A percentile compares a stretch with the other conserved stretches of the same genome.
Conservation (phyloP, 2,888 invertebrate genomes). For the Trachelus tabidus region DNA sequence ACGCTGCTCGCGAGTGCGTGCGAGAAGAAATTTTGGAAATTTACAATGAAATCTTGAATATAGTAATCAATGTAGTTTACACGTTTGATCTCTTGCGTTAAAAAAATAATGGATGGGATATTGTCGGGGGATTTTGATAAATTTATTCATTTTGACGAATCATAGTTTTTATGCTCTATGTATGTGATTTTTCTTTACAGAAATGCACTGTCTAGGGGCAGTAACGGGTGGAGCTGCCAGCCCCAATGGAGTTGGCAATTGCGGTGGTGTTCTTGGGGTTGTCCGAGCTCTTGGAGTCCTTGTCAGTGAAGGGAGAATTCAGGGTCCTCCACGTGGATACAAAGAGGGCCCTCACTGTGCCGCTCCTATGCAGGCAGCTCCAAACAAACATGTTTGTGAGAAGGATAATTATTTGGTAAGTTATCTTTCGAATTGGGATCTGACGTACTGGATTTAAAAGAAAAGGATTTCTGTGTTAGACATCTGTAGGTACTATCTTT, state of each 20-base stretch:
- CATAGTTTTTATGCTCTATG: background rate
- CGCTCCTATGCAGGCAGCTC: constrained; percentile 59
- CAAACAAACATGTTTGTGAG: constrained; percentile 68
- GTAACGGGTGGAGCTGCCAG: constrained; percentile 49
- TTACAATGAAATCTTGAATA: background rate
- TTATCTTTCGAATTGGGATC: constrained; percentile 6
- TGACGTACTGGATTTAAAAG: background rate
- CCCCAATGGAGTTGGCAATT: constrained; percentile 42
- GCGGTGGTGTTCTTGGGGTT: constrained; percentile 56
- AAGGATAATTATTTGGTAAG: constrained; percentile 69
- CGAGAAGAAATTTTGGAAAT: background rate
- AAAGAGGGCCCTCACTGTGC: constrained; percentile 78
- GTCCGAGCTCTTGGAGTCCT: constrained; percentile 65
- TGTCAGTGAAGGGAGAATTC: constrained; percentile 63
- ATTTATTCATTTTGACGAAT: background rate
- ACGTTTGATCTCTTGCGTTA: background rate
- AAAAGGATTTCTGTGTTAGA: background rate
- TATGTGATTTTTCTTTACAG: constrained; percentile 39
- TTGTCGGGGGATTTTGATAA: background rate
- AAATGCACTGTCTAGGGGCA: constrained; percentile 64
- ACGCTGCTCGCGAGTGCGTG: background rate
- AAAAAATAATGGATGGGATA: background rate
- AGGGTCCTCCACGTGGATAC: constrained; percentile 70
- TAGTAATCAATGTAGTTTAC: background rate
- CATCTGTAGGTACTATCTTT: background rate